Evolutionary conservation across 2,888 invertebrate species (phyloP).

Genomic region (Syrista parreyssii): DNA sequence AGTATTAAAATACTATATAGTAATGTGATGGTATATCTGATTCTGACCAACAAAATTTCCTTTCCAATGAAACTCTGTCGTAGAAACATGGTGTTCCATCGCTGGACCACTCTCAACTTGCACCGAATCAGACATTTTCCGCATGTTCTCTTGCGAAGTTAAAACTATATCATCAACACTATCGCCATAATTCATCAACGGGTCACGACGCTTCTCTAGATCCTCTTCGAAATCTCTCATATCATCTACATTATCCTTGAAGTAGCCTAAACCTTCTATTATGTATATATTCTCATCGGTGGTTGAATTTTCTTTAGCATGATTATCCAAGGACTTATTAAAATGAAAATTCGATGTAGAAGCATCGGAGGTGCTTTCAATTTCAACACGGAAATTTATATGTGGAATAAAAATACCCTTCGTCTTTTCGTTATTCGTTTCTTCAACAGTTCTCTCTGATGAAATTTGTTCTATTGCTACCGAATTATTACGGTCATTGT

Average conservation of each 20-base stretch:
- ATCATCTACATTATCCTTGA: slow-evolving; percentile 13
- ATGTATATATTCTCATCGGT: slow-evolving; percentile 19
- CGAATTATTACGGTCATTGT: not conserved
- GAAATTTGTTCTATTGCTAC: not conserved
- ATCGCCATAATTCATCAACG: slow-evolving; percentile 9
- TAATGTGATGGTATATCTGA: not conserved
- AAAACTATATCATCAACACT: slow-evolving; percentile 4
- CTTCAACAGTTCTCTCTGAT: not conserved
- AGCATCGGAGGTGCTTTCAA: not conserved
- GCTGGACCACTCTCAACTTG: not conserved
- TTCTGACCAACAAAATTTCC: slow-evolving; percentile 11
- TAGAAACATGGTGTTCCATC: not conserved
- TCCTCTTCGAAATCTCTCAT: slow-evolving; percentile 15
- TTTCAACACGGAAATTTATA: slow-evolving; percentile 13
- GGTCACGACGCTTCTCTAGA: slow-evolving; percentile 2
- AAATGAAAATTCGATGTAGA: not conserved
- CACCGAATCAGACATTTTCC: slow-evolving; percentile 2
- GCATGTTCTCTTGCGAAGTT: not conserved
- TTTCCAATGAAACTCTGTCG: slow-evolving; percentile 2
- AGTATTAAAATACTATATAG: not conserved
- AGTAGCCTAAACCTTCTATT: slow-evolving; percentile 17
- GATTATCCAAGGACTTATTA: not conserved
- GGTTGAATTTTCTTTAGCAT: slow-evolving; percentile 7
- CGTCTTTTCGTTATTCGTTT: slow-evolving; percentile 8
- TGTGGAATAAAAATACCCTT: slow-evolving; percentile 13